Conservation (phyloP, 1,140 invertebrate genomes). For the Heliconius hermathena region DNA sequence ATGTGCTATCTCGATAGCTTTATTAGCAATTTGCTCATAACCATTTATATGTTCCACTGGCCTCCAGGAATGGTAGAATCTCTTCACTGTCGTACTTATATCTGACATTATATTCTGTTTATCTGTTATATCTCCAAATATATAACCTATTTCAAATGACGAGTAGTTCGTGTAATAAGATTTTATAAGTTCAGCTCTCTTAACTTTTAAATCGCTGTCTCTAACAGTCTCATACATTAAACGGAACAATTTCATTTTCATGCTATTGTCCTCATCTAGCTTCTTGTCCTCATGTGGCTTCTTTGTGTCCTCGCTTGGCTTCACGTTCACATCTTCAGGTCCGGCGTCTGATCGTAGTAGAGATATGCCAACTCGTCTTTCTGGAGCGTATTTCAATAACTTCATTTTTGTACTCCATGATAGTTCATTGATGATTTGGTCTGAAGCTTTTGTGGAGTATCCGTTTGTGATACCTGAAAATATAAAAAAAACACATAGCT, state of each 20-base stretch:
- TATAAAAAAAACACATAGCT: too few relatives aligned
- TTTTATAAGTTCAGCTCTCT: slow-evolving; percentile 57
- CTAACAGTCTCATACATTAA: slow-evolving; percentile 66
- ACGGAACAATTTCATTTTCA: slow-evolving; percentile 65
- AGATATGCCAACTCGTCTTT: slow-evolving; percentile 37
- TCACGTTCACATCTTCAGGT: not conserved
- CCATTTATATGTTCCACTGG: slow-evolving; percentile 71
- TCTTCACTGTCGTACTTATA: slow-evolving; percentile 51
- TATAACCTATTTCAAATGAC: slow-evolving; percentile 59
- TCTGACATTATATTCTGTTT: slow-evolving; percentile 57
- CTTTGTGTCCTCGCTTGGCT: not conserved
- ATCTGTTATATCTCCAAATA: slow-evolving; percentile 63
- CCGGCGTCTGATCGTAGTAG: slow-evolving; percentile 14
- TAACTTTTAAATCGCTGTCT: slow-evolving; percentile 61
- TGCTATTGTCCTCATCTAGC: slow-evolving; percentile 51
- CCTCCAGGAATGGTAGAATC: slow-evolving; percentile 54
- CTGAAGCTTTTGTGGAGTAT: not conserved
- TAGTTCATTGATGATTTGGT: slow-evolving; percentile 48
- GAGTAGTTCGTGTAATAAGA: slow-evolving; percentile 53
- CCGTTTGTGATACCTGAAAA: not conserved
- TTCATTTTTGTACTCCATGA: slow-evolving; percentile 51
- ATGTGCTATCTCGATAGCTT: slow-evolving; percentile 60
- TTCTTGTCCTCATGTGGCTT: not conserved
- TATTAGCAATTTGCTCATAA: slow-evolving; percentile 68
- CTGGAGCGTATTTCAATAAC: slow-evolving; percentile 35